Base-by-base conservation (phyloP, 2,113 vertebrate species). In the Hippolais icterina region DNA sequence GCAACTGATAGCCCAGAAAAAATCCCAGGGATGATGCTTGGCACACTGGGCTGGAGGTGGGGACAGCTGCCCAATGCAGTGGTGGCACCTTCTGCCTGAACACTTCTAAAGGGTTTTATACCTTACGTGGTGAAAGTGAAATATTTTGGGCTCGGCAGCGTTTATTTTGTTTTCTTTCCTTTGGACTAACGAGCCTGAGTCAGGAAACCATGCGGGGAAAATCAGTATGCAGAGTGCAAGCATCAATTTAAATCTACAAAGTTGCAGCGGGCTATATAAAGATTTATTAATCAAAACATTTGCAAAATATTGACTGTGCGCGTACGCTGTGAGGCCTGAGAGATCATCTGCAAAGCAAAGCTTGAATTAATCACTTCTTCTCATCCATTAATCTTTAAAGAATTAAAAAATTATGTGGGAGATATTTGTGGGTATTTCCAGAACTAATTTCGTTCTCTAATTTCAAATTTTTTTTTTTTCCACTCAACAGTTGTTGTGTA, bases 261-360 rank as follows among this genome's bases (percentile, higher is more conserved):
- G 86, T 77, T 94, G 68, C 79, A 94, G n/a, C 35, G 64, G 83
- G 89, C 93, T 94, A n/a, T 90, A 93, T 93, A 93, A 90, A 94
- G 91, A 86, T 86, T 92, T 96, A 95, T 96, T 96, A 96, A 94
- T 88, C 95, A 94, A 92, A 97, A 97, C 52, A 89, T 88, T 94
- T 93, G 77, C 91, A 92, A 88, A 97, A 95, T 96, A 94, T 87
- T 95, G 94, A 93, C 83, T 91, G 69, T 23, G 42, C 2, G 1
- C 0, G 19, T 60, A 42, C 1, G 2, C 56, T 23, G 75, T 33
- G 74, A 89, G 95, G 89, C 83, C 86, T 76, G 83, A 94, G 95
- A 93, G 92, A 89, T 96, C 90, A 70, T 93, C 79, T 86, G 79
- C 5, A 19, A 94, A 93, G 75, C 60, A 85, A 86, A 83, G 61